Evolutionary conservation across 2,113 vertebrate genomes (phyloP).

Genomic region (Hemibagrus wyckioides): DNA sequence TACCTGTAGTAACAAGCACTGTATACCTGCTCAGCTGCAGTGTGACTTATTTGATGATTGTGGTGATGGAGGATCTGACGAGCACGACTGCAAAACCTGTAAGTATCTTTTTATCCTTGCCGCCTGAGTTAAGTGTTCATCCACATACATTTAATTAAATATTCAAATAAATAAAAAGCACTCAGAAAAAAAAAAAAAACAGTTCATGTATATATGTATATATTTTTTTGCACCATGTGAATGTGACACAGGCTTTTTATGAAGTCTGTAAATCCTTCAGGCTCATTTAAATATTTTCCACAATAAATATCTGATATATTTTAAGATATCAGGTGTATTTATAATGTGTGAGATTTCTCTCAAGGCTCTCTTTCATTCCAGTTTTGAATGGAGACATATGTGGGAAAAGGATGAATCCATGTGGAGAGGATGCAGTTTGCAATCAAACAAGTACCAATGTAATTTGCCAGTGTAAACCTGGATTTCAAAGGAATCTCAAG

Average conservation of each 20-base stretch:
- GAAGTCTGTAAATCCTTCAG: neutral
- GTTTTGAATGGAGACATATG: conserved; percentile 84
- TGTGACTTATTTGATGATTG: conserved; percentile 94
- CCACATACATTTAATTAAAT: neutral
- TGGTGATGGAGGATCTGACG: conserved; percentile 90
- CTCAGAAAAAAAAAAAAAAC: neutral
- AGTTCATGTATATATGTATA: neutral
- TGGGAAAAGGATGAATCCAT: conserved; percentile 86
- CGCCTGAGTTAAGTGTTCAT: neutral
- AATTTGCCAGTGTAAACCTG: conserved; percentile 89
- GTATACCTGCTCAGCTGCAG: conserved; percentile 85
- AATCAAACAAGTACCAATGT: conserved; percentile 87
- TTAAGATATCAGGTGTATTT: neutral
- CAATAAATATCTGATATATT: conserved; percentile 35
- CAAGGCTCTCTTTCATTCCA: conserved; percentile 69
- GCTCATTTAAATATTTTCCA: conserved; percentile 26
- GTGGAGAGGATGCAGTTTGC: conserved; percentile 92
- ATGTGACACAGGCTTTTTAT: neutral
- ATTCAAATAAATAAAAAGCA: too few species aligned
- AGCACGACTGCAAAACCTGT: conserved; percentile 90
- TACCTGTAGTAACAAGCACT: conserved; percentile 85
- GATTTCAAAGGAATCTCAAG: conserved; percentile 89
- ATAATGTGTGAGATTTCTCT: conserved; percentile 43
- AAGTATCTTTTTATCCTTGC: conserved; percentile 56
- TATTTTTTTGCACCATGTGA: neutral